Evolutionary conservation across 1,140 invertebrate genomes (phyloP), one percentile per base, ranked within the genome.

Genomic region (Danaus plexippus): DNA sequence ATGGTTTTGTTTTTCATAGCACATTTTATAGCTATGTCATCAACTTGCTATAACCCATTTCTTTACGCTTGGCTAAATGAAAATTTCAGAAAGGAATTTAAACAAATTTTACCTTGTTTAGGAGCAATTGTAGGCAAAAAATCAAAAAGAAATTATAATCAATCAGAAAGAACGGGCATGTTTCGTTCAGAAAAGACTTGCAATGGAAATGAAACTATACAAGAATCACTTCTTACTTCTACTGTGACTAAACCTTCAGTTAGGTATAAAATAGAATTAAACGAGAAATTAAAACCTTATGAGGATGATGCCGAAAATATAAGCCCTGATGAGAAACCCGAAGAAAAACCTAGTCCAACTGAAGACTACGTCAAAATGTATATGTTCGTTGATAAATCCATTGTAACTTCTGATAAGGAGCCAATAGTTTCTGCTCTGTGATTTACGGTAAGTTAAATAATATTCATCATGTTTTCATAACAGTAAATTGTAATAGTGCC

Each of bases 1-100:
- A 92, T 93, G 61, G 80, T 97, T 3, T 89, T 91, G 77, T 93
- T 98, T 88, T 97, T 99, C 77, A 87, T 95, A 47, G 92, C 94
- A 6, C 98, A 99, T 79, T 93, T 96, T n/a, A 91, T 98, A 51
- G 97, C 97, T 47, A 98, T 98, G 96, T 95, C 91, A 51, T 97
- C 96, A 6, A 97, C 95, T 0, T 97, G 96, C 76, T 98, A 98
- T 86, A 98, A 98, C 85, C 96, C 97, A 0, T 91, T 92, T 63
- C 77, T 92, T 70, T 99, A 98, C 83, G 97, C 97, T 12, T 99
- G 97, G 97, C 91, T 99, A 75, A 99, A 99, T 84, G 97, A 98
- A 62, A 98, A 97, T 85, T 99, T 99, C 78, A 91, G 96, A 43
- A 98, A 98, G 81, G 96, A 98, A 80, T 98, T 98, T 77, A 96